Base-by-base conservation (phyloP, 2,888 invertebrate species). In the Heliconius charithonia region DNA sequence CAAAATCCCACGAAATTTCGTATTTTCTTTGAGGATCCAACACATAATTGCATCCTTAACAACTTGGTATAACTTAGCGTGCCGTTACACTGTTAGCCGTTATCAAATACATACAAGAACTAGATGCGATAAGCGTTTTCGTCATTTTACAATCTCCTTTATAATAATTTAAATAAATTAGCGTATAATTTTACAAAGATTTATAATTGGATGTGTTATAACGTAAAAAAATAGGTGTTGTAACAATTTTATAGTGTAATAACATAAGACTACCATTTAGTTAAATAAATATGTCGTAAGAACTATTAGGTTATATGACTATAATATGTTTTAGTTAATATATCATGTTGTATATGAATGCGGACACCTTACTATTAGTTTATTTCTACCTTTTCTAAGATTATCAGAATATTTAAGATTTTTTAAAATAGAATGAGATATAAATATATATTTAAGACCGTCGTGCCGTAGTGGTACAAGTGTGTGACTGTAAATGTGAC, bases 21-120 rank as follows among this genome's bases (percentile, higher is more conserved):
- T 77, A 75, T 78, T 71, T 75, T 78, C 76, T 80, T 81, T 67
- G 77, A 75, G 78, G 81, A 82, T 81, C 81, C 63, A 82, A 41
- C 76, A 81, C 75, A 82, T 83, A 82, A 83, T 83, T 84, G 81
- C 82, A 80, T 83, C 81, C 78, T 81, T 80, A 78, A 74, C 81
- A 80, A 76, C 80, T 77, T 76, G 78, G 79, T 83, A 81, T 75
- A 81, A 81, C 75, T 83, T 82, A 83, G 79, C 77, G 83, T 84
- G 80, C 82, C 83, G 80, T 79, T 84, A 85, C 85, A 81, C 80
- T 80, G 83, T 82, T 83, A 82, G 83, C 83, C 82, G 79, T 77
- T 79, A 70, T 74, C 81, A 79, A 66, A 32, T 71, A 63, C 73
- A 51, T 74, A 29, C 37, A 65, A 72, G 3, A 12, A 76, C 82